A percentile compares a stretch with the other conserved stretches of the same genome.
These are phyloP conservation scores for Callionymus lyra DNA, from an alignment of 2,113 vertebrate genomes.

Conservation along the genomic window DNA sequence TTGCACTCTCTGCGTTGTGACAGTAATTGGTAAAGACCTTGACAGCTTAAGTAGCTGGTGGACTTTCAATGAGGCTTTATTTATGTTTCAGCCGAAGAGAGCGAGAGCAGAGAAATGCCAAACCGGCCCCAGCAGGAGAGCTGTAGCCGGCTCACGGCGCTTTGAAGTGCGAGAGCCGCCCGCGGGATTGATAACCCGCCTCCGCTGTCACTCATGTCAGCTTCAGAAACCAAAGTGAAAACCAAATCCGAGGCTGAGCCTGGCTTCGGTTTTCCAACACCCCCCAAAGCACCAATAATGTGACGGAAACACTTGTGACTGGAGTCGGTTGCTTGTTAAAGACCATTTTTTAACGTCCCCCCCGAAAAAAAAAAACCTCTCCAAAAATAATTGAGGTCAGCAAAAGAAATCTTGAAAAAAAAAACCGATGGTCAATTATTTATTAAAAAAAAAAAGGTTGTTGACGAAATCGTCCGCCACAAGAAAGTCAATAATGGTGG, in stretches of 20 bases:
- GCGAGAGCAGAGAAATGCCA: slow-evolving; percentile 63
- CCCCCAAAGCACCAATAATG: slow-evolving; percentile 34
- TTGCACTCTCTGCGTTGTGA: slow-evolving; percentile 50
- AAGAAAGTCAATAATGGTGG: too few species aligned
- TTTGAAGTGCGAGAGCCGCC: slow-evolving; percentile 64
- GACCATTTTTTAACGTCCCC: slow-evolving; percentile 7
- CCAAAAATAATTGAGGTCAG: too few species aligned
- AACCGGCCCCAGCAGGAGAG: slow-evolving; percentile 56
- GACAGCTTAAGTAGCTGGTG: slow-evolving; percentile 71
- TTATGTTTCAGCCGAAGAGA: slow-evolving; percentile 67
- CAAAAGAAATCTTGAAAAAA: too few species aligned
- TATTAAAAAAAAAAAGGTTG: too few species aligned
- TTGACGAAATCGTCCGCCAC: too few species aligned
- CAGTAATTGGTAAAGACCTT: slow-evolving; percentile 74
- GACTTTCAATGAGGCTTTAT: slow-evolving; percentile 70
- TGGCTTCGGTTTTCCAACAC: slow-evolving; percentile 51
- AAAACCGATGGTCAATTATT: too few species aligned
- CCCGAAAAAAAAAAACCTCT: too few species aligned
- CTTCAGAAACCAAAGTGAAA: slow-evolving; percentile 33
- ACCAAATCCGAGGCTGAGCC: slow-evolving; percentile 41
- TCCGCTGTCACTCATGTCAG: slow-evolving; percentile 67
- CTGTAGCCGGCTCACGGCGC: slow-evolving; percentile 44
- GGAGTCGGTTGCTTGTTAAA: slow-evolving; percentile 22
- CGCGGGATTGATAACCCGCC: slow-evolving; percentile 66
- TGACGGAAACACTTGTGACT: slow-evolving; percentile 22